Conservation (phyloP, 2,888 invertebrate genomes). For the Bedellia somnulentella region DNA sequence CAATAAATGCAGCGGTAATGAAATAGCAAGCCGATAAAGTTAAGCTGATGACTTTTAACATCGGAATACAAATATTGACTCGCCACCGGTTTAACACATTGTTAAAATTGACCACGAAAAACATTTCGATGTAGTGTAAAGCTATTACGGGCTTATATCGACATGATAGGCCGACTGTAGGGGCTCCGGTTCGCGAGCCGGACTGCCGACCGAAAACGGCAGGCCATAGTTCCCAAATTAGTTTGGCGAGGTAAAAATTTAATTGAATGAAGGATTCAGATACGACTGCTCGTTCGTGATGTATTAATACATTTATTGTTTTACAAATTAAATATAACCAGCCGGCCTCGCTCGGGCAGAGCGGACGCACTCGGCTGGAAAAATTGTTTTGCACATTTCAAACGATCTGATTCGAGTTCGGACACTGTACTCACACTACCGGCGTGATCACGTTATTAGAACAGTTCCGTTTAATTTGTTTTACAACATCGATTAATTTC, state of each 20-base stretch:
- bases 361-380: conserved; percentile 14
- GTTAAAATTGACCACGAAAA: conserved; percentile 40
- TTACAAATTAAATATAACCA: conserved; percentile 54
- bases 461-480: no score
- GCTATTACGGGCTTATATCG: background rate
- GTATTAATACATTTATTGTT: conserved; percentile 54
- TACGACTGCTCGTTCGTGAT: conserved; percentile 30
- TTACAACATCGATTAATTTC: no score
- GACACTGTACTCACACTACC: no score
- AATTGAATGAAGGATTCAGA: conserved; percentile 31
- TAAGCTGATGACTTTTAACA: no score
- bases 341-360: conserved; percentile 11
- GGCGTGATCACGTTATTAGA: no score
- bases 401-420: no score
- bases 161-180: no score
- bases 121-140: conserved; percentile 22
- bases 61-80: conserved; percentile 44
- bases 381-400: conserved; percentile 26
- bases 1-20: no score
- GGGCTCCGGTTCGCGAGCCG: no score
- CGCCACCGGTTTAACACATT: conserved; percentile 40
- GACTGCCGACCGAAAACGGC: no score
- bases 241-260: conserved; percentile 43
- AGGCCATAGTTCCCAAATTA: conserved; percentile 52
- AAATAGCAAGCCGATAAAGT: no score